Evolutionary conservation across 2,113 vertebrate species (phyloP), one percentile per base, ranked within the genome.

Genomic region (Hypomesus transpacificus): DNA sequence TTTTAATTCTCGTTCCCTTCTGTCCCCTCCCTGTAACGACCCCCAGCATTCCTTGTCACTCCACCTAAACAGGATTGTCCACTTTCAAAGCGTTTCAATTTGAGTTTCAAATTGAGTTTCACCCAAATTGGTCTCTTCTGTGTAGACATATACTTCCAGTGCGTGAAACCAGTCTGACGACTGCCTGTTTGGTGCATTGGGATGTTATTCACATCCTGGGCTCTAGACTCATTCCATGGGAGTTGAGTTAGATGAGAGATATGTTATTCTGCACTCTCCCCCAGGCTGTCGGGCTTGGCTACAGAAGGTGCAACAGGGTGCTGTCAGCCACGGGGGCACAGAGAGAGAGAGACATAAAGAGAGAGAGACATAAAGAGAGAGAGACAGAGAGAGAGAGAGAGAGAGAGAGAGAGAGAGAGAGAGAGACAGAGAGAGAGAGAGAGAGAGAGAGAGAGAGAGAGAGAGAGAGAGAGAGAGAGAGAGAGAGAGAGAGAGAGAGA

Each of bases 91-190:
- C 8, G 2, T 58, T 21, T 9, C 20, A 3, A 9, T 58, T 58
- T 22, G 21, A 59, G 57, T 14, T 14, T 22, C 21, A 59, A 3
- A 13, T n/a, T 58, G 13, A 58, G 31, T 46, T 46, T 46, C 9
- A 7, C 39, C 7, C 39, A 9, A 46, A 46, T 46, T 9, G 7
- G 39, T 46, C 39, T 1, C 39, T 7, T 46, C 9, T 46, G 39
- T 11, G 39, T 13, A 3, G 64, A 71, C 46, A 63, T 53, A 46
- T 74, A 67, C 17, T 22, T 66, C 0, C 59, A 52, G 62, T 46
- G 39, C 39, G 1, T 11, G 69, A 79, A 88, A 88, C 84, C 66
- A 75, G 87, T 88, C 75, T 74, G 85, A 82, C 84, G 0, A 79
- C 83, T 51, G 22, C 24, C 61, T 70, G 73, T 66, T 68, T 75